Evolutionary conservation across 2,797 vertebrate genomes (phyloP).

Genomic region (Paguma larvata): DNA sequence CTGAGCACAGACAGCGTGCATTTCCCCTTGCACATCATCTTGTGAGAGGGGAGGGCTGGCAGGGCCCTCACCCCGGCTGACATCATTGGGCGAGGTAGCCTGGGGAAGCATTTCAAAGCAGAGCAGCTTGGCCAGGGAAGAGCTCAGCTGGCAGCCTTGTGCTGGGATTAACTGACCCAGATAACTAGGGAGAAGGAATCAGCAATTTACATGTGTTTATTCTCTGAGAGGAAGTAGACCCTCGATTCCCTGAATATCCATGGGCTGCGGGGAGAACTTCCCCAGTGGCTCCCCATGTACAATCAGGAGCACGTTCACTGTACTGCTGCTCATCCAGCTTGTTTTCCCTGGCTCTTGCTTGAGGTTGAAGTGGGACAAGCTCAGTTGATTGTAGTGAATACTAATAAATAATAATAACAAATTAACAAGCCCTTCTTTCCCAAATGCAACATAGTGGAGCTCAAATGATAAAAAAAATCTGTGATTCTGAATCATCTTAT

Average conservation of each 20-base stretch:
- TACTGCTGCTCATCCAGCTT: neutral
- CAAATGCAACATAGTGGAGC: neutral
- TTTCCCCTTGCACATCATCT: constrained; percentile 87
- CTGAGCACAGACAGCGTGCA: constrained; percentile 86
- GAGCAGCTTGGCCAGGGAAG: constrained; percentile 42
- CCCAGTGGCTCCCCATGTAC: fast-evolving
- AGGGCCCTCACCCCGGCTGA: constrained; percentile 54
- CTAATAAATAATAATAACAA: neutral
- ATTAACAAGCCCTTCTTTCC: neutral
- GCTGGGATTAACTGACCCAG: constrained; percentile 66
- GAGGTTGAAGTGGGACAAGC: neutral
- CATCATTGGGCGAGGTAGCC: constrained; percentile 82
- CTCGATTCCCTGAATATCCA: neutral
- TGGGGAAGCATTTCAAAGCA: constrained; percentile 79
- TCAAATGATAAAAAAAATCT: neutral
- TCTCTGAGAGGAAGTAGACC: neutral
- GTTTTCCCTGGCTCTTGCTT: neutral
- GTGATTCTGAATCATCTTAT: neutral
- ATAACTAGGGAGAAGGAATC: constrained; percentile 62
- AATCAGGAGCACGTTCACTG: neutral
- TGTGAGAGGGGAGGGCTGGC: constrained; percentile 76
- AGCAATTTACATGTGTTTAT: constrained; percentile 20
- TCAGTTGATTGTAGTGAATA: neutral
- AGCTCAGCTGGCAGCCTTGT: constrained; percentile 64
- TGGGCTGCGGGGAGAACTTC: neutral